These are phyloP conservation scores for Papilio gigon DNA, from an alignment of 2,888 invertebrate genomes.

Conservation along the genomic window DNA sequence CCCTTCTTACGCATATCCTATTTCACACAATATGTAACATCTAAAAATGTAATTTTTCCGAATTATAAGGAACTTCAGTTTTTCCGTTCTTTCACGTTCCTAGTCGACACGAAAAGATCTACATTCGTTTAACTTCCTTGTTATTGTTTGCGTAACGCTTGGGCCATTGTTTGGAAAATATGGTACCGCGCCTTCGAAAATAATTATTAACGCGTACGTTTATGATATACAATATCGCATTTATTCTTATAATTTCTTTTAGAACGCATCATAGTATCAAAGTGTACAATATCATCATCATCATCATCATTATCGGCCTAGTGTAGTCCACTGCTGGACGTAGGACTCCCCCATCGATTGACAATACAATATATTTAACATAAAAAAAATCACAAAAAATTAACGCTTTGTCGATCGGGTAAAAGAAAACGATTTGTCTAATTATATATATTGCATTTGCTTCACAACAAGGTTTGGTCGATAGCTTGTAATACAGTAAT, in stretches of 20 bases:
- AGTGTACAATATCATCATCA: no score
- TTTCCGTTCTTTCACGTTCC: constrained; percentile 28
- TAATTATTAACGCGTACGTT: constrained; percentile 17
- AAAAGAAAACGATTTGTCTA: neutral
- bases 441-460: no score
- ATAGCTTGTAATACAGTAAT: neutral
- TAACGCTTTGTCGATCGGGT: neutral
- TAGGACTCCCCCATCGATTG: no score
- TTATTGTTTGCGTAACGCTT: constrained; percentile 20
- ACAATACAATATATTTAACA: no score
- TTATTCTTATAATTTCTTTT: neutral
- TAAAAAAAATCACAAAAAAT: no score
- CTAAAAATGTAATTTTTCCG: no score
- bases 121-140: constrained; percentile 23
- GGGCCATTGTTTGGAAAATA: constrained; percentile 19
- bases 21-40: no score
- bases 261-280: neutral
- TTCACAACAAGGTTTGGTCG: neutral
- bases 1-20: no score
- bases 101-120: constrained; percentile 18
- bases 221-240: constrained; percentile 14
- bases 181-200: constrained; percentile 7
- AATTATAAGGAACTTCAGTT: neutral
- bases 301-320: no score
- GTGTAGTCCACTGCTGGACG: no score